phyloP scores from a whole-genome alignment of 64 coral and sea anemone species.

The Acropora yongei region DNA sequence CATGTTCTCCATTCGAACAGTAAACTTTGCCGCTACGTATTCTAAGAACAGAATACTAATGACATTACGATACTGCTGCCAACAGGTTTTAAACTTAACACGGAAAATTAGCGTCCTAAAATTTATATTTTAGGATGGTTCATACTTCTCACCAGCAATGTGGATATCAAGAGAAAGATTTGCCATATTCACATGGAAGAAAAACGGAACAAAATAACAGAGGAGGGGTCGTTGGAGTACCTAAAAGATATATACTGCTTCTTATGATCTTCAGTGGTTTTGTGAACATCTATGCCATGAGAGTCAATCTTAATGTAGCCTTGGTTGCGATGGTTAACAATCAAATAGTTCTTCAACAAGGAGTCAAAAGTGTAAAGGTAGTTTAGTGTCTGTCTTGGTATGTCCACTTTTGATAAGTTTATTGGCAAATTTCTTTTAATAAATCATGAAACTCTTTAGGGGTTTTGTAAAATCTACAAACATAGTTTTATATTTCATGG shows the following conservation, averaged over 20 bases:
- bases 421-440: no score
- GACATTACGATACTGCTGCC: no score
- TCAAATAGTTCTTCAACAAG: slow-evolving; percentile 64
- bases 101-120: background rate
- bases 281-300: slow-evolving; percentile 95
- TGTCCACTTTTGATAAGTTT: no score
- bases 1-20: no score
- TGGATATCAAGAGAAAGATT: background rate
- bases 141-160: background rate
- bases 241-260: slow-evolving; percentile 87
- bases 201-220: background rate
- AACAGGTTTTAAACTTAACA: no score
- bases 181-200: background rate
- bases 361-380: slow-evolving; percentile 83
- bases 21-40: no score
- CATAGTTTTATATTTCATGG: no score
- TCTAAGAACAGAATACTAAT: no score
- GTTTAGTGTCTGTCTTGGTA: background rate
- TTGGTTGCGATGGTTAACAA: slow-evolving; percentile 94
- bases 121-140: background rate
- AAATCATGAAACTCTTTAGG: no score
- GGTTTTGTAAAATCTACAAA: no score
- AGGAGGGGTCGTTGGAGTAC: background rate
- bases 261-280: slow-evolving; percentile 89
- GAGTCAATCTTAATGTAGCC: slow-evolving; percentile 87